Evolutionary conservation across 2,888 invertebrate species (phyloP), one percentile per base, ranked within the genome.

Genomic region (Dynastes tityus): DNA sequence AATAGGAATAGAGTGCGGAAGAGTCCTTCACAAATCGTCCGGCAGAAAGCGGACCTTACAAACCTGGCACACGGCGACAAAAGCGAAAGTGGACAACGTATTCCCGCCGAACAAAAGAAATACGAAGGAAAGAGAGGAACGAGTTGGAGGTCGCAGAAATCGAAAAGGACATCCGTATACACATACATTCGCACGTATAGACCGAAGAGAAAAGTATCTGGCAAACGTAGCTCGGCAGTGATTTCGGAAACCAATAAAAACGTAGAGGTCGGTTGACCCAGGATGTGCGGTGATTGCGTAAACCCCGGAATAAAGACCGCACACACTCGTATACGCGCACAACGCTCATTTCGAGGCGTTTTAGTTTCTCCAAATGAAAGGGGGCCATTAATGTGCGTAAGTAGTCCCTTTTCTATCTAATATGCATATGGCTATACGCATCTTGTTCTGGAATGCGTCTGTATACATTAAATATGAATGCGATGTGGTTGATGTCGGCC

Each of bases 181-280:
- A 58, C 16, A 58, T 58, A 58, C 22, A 22, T 9, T 2, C 55
- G 8, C 22, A 22, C 55, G n/a, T 22, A 22, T 8, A 58, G 22
- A 8, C 22, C 22, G 16, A 22, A 27, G 63, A 63, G 63, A 63
- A 63, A 51, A 68, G 68, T 68, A 68, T 68, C 68, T 51, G 51
- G 63, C 45, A 11, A 68, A 68, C 68, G 68, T 68, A 51, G 51
- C 51, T 11, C 13, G 68, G 68, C 51, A 51, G 68, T 68, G 68
- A 68, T 68, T 68, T 68, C 51, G 51, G 68, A 68, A 68, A 68
- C 68, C 68, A 68, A 68, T 68, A 68, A 68, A 68, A 68, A 68
- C 68, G 68, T 68, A 51, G 63, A 29, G 32, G 29, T 29, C 68
- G 68, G 68, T 51, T n/a, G 68, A 68, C 68, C 68, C 51, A 68